A percentile compares a stretch with the other conserved stretches of the same genome.
Conservation (phyloP, 64 coral and sea anemone genomes). For the Porites australiensis region DNA sequence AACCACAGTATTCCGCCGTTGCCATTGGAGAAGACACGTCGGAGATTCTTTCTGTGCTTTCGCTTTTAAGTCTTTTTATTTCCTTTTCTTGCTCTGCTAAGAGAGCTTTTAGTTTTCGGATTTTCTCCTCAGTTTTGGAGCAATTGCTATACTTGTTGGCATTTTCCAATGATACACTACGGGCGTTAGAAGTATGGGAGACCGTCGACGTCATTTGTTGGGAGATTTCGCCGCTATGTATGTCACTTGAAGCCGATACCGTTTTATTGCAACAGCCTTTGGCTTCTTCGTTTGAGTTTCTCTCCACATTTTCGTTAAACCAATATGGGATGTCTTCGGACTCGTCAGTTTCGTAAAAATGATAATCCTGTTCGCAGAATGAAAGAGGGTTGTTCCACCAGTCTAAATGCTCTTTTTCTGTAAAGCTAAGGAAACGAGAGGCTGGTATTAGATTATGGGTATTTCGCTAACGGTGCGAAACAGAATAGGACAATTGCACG, state of each 20-base stretch:
- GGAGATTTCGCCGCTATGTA: background rate
- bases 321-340: background rate
- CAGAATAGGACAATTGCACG: too few relatives aligned
- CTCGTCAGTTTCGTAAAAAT: background rate
- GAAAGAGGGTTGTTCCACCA: background rate
- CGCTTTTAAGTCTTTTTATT: slow-evolving; percentile 4
- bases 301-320: background rate
- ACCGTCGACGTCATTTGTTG: background rate
- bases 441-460: background rate
- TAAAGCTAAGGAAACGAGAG: background rate
- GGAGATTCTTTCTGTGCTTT: background rate
- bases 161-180: background rate
- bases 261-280: background rate
- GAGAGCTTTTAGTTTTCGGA: slow-evolving; percentile 2
- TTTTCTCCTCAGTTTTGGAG: slow-evolving; percentile 3
- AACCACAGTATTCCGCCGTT: background rate
- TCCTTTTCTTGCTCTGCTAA: slow-evolving; percentile 16
- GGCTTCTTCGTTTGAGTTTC: background rate
- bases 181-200: background rate
- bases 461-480: too few relatives aligned
- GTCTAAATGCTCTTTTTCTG: background rate
- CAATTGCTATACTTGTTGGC: background rate
- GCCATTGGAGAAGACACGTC: background rate
- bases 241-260: background rate
- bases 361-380: background rate